A percentile compares a stretch with the other conserved stretches of the same genome.
Conservation (phyloP, 2,797 vertebrate genomes). For the Agapornis canus region DNA sequence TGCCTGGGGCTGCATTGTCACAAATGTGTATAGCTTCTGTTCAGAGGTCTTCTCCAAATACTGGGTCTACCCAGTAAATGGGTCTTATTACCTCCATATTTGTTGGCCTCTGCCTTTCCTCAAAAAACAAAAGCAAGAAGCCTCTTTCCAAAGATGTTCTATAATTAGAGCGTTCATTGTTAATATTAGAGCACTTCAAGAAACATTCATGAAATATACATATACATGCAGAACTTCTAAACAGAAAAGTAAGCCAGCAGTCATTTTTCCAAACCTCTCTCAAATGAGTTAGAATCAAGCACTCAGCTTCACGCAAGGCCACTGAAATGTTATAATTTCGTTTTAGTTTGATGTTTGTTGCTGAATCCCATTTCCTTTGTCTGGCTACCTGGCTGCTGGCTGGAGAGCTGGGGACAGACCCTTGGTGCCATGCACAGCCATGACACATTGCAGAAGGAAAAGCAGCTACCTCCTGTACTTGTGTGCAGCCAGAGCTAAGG, state of each 20-base stretch:
- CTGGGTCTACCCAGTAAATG: not conserved
- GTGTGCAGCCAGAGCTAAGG: not conserved
- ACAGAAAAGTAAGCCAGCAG: not conserved
- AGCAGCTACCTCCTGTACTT: not conserved
- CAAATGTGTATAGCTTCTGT: not conserved
- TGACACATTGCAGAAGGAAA: rapidly evolving
- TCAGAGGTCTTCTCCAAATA: not conserved
- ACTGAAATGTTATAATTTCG: not conserved
- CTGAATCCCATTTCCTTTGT: not conserved
- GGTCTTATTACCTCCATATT: not conserved
- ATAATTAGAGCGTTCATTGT: not conserved
- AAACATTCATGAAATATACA: not conserved
- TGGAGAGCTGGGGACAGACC: rapidly evolving
- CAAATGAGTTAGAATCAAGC: not conserved
- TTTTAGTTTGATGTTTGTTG: not conserved
- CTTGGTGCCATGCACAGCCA: rapidly evolving
- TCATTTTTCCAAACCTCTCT: not conserved
- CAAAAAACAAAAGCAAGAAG: not conserved
- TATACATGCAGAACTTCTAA: not conserved
- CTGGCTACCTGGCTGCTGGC: rapidly evolving
- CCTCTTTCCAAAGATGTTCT: not conserved
- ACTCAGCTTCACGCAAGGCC: not conserved
- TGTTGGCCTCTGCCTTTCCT: not conserved
- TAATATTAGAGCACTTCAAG: not conserved
- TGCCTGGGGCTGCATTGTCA: not conserved